A percentile compares a stretch with the other conserved stretches of the same genome.
These are phyloP conservation scores for Smittia sp. DNA, from an alignment of 2,888 invertebrate species.

Conservation along the genomic window DNA sequence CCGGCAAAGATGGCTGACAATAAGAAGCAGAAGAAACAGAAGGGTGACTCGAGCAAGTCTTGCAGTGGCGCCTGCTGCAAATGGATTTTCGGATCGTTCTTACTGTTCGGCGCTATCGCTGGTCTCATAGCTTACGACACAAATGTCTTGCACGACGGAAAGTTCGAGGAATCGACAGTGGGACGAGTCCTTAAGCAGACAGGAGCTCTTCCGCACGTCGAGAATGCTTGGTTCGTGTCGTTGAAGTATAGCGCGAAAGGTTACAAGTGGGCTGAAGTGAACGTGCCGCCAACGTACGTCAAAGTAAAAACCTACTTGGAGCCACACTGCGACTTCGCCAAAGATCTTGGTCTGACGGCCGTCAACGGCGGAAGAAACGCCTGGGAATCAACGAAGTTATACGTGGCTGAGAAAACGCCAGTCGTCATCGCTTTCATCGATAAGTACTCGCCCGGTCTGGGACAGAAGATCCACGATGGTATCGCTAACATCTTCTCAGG, in stretches of 20 bases:
- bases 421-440: conserved; percentile 60
- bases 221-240: conserved; percentile 62
- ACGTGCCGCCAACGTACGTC: conserved; percentile 66
- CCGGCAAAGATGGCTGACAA: conserved; percentile 36
- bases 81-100: conserved; percentile 64
- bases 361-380: conserved; percentile 56
- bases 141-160: conserved; percentile 59
- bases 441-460: conserved; percentile 68
- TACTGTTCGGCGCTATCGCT: conserved; percentile 60
- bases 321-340: conserved; percentile 62
- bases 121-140: conserved; percentile 65
- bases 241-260: conserved; percentile 62
- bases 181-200: conserved; percentile 64
- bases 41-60: conserved; percentile 46
- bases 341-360: conserved; percentile 58
- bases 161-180: conserved; percentile 68
- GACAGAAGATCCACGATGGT: conserved; percentile 61
- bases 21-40: conserved; percentile 44
- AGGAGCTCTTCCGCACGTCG: conserved; percentile 63
- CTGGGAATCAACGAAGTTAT: conserved; percentile 56
- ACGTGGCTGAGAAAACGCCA: conserved; percentile 58
- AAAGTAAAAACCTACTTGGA: conserved; percentile 53
- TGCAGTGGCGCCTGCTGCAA: conserved; percentile 59
- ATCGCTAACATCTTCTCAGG: conserved; percentile 54
- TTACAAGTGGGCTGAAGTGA: conserved; percentile 65